These are phyloP conservation scores for Buphagus erythrorhynchus DNA, from an alignment of 2,797 vertebrate species.

Conservation along the genomic window DNA sequence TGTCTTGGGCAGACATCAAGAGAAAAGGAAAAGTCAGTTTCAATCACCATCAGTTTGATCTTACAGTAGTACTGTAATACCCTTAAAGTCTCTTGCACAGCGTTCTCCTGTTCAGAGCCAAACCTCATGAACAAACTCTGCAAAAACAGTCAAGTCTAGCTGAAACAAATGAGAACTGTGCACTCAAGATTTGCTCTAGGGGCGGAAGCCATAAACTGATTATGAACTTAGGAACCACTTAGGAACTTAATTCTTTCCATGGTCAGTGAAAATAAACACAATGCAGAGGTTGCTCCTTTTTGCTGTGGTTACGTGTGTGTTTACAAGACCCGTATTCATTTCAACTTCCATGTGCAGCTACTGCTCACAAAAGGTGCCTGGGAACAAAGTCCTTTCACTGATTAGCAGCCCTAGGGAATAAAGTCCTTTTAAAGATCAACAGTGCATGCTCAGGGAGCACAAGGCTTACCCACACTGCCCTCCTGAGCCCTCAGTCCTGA, in stretches of 20 bases:
- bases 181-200: neutral
- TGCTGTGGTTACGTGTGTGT: neutral
- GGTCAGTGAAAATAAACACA: conserved; percentile 1
- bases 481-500: neutral
- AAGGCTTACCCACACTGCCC: conserved; percentile 17
- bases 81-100: neutral
- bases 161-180: neutral
- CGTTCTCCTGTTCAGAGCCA: neutral
- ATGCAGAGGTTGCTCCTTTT: conserved; percentile 29
- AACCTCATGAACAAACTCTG: neutral
- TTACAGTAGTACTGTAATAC: neutral
- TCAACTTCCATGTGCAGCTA: conserved; percentile 6
- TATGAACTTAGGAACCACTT: conserved; percentile 28
- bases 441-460: neutral
- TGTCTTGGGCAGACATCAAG: neutral
- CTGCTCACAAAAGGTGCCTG: conserved; percentile 33
- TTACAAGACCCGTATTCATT: conserved; percentile 31
- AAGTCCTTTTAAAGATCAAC: conserved; percentile 53
- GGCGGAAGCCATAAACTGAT: neutral
- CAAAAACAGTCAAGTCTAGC: neutral
- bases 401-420: conserved; percentile 48
- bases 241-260: conserved; percentile 28
- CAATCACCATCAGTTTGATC: conserved; percentile 5
- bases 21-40: neutral
- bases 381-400: conserved; percentile 54